These are phyloP conservation scores for Distichodus sexfasciatus DNA, from an alignment of 2,797 vertebrate genomes.

Conservation along the genomic window DNA sequence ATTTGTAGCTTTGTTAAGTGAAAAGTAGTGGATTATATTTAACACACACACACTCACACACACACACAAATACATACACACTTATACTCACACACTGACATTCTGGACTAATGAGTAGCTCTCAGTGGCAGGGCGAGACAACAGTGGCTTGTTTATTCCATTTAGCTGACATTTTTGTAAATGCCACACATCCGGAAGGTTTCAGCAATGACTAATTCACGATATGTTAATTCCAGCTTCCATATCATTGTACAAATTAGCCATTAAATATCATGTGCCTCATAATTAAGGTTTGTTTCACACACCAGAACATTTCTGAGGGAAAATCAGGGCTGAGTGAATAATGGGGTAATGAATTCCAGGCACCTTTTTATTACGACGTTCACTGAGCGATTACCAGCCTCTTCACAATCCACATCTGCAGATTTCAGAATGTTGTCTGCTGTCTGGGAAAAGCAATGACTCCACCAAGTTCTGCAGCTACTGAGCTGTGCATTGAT, in stretches of 20 bases:
- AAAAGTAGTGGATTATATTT: slow-evolving; percentile 60
- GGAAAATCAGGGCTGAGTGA: slow-evolving; percentile 24
- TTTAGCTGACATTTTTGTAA: slow-evolving; percentile 76
- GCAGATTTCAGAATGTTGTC: neutral
- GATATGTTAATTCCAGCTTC: slow-evolving; percentile 66
- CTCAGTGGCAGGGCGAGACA: slow-evolving; percentile 54
- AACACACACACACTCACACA: slow-evolving; percentile 54
- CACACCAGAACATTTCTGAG: slow-evolving; percentile 40
- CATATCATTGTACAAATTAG: slow-evolving; percentile 64
- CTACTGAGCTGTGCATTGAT: too few relatives aligned
- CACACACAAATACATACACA: slow-evolving; percentile 48
- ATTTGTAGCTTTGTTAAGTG: slow-evolving; percentile 58
- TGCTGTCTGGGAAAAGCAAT: neutral
- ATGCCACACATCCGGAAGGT: slow-evolving; percentile 68
- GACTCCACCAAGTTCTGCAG: too few relatives aligned
- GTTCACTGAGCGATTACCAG: neutral
- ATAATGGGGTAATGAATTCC: slow-evolving; percentile 33
- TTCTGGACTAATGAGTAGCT: slow-evolving; percentile 68
- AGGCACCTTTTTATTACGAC: slow-evolving; percentile 17
- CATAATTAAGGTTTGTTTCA: slow-evolving; percentile 51
- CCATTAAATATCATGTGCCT: slow-evolving; percentile 66
- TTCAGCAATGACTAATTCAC: slow-evolving; percentile 53
- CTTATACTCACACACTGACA: slow-evolving; percentile 56
- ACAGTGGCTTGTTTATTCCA: slow-evolving; percentile 64
- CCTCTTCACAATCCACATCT: neutral